A percentile compares a stretch with the other conserved stretches of the same genome.
These are phyloP conservation scores for Macropis europaea DNA, from an alignment of 2,888 invertebrate species.

Conservation along the genomic window DNA sequence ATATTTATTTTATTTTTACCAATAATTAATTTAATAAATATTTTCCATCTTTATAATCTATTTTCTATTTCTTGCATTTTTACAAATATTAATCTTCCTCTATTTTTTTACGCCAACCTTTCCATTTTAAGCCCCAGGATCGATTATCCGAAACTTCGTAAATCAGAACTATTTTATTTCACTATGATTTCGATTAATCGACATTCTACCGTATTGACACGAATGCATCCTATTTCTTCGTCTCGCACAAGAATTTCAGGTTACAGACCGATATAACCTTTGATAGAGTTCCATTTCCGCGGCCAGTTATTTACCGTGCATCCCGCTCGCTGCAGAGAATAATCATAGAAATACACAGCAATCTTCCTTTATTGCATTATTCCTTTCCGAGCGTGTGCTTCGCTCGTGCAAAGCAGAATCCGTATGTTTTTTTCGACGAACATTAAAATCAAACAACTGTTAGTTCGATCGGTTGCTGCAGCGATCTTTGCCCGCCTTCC, in stretches of 20 bases:
- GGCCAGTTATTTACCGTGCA: constrained; percentile 5
- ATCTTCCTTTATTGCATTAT: constrained; percentile 23
- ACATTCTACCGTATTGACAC: too few relatives aligned
- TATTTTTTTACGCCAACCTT: too few relatives aligned
- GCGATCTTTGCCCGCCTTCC: not conserved
- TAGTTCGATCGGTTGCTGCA: not conserved
- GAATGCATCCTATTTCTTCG: too few relatives aligned
- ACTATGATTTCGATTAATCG: too few relatives aligned
- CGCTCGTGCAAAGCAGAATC: not conserved
- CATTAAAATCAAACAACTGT: constrained; percentile 2
- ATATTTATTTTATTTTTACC: too few relatives aligned
- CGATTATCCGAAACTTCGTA: too few relatives aligned
- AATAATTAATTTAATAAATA: too few relatives aligned
- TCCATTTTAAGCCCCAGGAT: too few relatives aligned
- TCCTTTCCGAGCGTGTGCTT: not conserved
- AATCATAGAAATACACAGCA: constrained; percentile 10
- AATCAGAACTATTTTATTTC: too few relatives aligned
- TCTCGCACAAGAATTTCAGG: constrained; percentile 19
- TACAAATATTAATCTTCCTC: too few relatives aligned
- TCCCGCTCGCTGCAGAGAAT: constrained; percentile 18
- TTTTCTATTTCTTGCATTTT: too few relatives aligned
- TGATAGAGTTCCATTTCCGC: constrained; percentile 18
- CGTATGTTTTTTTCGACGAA: not conserved
- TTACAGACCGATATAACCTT: constrained; percentile 5
- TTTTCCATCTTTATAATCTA: too few relatives aligned